Base-by-base conservation (phyloP, 2,113 vertebrate genomes). In the Raja brachyura region DNA sequence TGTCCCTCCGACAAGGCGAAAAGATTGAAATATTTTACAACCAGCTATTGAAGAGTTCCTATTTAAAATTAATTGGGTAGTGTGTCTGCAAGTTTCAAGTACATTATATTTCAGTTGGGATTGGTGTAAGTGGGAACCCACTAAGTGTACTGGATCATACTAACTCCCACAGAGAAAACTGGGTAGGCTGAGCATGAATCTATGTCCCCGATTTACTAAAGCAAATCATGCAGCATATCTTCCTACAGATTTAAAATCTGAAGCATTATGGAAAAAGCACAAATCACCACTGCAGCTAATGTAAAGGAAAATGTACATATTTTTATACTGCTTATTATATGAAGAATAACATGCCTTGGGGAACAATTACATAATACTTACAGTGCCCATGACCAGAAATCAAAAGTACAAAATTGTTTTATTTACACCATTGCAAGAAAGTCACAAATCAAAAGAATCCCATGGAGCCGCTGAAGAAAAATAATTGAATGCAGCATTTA, bases 251-350 rank as follows among this genome's bases (percentile, higher is more conserved):
- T 63, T 68, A 33, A 20, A 66, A 66, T 14, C 11, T 90, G 18
- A 59, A 59, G 86, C n/a, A 33, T 90, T 66, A 33, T 68, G 2
- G 14, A 88, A n/a, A 88, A 66, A 81, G 18, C 18, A 9, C 14
- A 81, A 88, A 13, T 28, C 48, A 88, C 9, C 28, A 90, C 88
- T 74, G 39, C 90, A 92, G 14, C 22, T 54, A 48, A 28, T 73
- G 68, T 92, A 92, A 92, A 92, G 39, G 88, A 92, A 92, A 73
- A 68, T 74, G 73, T 39, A 92, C 59, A 88, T 94, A 96, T 94
- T 97, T 96, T 94, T 93, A 94, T 95, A 96, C 93, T 94, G 73
- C 90, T 96, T 95, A 96, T 96, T 95, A 94, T 95, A 95, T 96
- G 95, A 93, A 95, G 95, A 90, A 68, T 73, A 94, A 94, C 94